Base-by-base conservation (phyloP, 2,113 vertebrate genomes). In the Ardeotis arabs region DNA sequence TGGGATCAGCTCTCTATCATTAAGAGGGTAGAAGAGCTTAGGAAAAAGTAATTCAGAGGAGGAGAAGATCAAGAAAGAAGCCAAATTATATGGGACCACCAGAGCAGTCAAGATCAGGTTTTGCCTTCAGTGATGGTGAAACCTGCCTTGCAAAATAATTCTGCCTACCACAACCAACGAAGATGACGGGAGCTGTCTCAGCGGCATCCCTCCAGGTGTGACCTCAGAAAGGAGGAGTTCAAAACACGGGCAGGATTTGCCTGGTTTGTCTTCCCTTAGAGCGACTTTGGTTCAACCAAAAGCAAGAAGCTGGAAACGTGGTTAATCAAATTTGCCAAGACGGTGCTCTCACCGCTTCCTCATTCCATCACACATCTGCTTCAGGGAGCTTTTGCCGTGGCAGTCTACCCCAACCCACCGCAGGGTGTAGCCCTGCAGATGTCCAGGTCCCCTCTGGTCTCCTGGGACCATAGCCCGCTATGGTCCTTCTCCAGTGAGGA, bases 111-210 rank as follows among this genome's bases (percentile, higher is more conserved):
- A 56, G 39, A 7, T 7, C 35, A 35, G 1, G 5, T 13, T 78
- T 28, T 78, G 33, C 49, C 67, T 78, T 62, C 15, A 10, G 27
- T 11, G 49, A 49, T 63, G 31, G 13, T 28, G 59, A 12, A 58
- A 49, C 14, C 6, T 4, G 9, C 9, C 0, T 2, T 19, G 27
- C 20, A 25, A 37, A 49, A 24, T 4, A 7, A 13, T 35, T 29
- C 44, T 52, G 35, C n/a, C 31, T 14, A 2, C 20, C 39, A 8
- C 0, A 0, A 47, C 53, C 0, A 0, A 41, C 9, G 37, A 37
- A 60, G 52, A 15, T 0, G 4, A 35, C 0, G 2, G 21, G 12
- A 13, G 52, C 7, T 2, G 33, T 31, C 52, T n/a, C 31, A 7
- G 72, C 13, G n/a, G 29, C 35, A 35, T 44, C 50, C 33, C 53